Evolutionary conservation across 1,140 invertebrate genomes (phyloP).

Genomic region (Sycophaga agraensis): DNA sequence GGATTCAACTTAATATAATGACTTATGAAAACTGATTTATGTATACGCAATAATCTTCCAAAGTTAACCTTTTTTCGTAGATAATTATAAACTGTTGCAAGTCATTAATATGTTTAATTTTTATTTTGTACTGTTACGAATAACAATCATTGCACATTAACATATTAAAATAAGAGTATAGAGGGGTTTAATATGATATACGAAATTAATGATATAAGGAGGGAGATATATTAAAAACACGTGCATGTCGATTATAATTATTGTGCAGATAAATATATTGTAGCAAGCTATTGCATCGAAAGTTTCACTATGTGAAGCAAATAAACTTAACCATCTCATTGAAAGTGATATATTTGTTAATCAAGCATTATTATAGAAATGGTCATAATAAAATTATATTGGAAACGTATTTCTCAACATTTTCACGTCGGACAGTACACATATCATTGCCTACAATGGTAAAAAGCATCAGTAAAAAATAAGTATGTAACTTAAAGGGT

Average conservation of each 20-base stretch:
- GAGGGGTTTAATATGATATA: conserved; percentile 6
- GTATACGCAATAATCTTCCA: conserved; percentile 8
- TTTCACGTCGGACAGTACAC: conserved; percentile 28
- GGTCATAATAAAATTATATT: conserved; percentile 19
- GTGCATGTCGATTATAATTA: conserved; percentile 24
- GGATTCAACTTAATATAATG: neutral
- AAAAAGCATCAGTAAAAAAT: conserved; percentile 16
- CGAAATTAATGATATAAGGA: conserved; percentile 3
- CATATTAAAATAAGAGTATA: neutral
- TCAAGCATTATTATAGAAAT: conserved; percentile 12
- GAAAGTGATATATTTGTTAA: conserved; percentile 17
- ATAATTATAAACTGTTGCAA: conserved; percentile 13
- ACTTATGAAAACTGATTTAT: neutral
- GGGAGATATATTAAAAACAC: neutral
- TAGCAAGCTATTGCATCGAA: conserved; percentile 9
- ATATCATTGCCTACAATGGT: conserved; percentile 32
- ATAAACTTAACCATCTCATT: conserved; percentile 16
- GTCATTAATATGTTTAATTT: conserved; percentile 6
- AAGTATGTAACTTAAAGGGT: conserved; percentile 3
- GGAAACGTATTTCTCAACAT: conserved; percentile 24
- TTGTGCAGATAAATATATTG: conserved; percentile 17
- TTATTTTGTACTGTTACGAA: conserved; percentile 17
- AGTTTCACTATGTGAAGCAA: neutral
- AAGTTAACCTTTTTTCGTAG: conserved; percentile 8
- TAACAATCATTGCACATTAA: conserved; percentile 5